Evolutionary conservation across 2,113 vertebrate genomes (phyloP), one percentile per base, ranked within the genome.

Genomic region (Zosterops hypoxanthus): DNA sequence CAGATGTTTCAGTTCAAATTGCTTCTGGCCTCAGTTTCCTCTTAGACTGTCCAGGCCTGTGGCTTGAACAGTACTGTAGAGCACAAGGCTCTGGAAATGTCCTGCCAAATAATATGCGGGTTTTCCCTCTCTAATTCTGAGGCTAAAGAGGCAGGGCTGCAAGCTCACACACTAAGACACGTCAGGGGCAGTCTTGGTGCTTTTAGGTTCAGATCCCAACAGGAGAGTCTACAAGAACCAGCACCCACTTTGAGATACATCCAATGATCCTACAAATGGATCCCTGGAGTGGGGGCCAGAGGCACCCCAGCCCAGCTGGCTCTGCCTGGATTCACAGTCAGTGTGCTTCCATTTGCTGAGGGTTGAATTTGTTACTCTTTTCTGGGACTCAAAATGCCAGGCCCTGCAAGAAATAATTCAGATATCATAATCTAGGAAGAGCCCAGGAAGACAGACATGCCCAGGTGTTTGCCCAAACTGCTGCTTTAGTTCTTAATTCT

Each of bases 91-190:
- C 29, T 55, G 53, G 28, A 86, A 83, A 57, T n/a, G 2, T 20
- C 21, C 17, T 31, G 20, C 26, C 12, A 36, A 44, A 7, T 31
- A 23, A 36, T 33, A 34, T 4, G 26, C 0, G 10, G 15, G 1
- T 34, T 73, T 69, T 59, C 22, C 50, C 73, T 41, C 29, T 12
- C 14, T 46, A 66, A 39, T 61, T 83, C 42, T 50, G 25, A 14
- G 28, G 39, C n/a, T 57, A 12, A 85, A 80, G 39, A 57, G 26
- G 6, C 20, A 23, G 10, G 8, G 8, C n/a, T 80, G 9, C 52
- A 57, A 53, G 16, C 14, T 68, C 29, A 47, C 19, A 14, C 18
- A 55, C 28, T 20, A 29, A 25, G 23, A 50, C 9, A n/a, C 0
- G 0, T 23, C 41, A 57, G 36, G 18, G 39, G 19, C 39, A 44